Conservation (phyloP, 2,888 invertebrate genomes). For the Melanargia galathea region DNA sequence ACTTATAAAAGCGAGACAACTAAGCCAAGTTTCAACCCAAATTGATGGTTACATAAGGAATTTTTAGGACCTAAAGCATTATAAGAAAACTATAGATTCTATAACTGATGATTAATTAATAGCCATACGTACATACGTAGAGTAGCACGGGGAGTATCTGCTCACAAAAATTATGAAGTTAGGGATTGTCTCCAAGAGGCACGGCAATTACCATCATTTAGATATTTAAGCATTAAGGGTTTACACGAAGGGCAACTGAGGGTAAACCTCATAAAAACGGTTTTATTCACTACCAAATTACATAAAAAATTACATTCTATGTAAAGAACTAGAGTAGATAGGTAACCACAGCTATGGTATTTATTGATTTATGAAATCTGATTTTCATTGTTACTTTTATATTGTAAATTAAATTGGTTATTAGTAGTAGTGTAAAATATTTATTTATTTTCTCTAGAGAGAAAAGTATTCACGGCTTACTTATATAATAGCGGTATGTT, state of each 20-base stretch:
- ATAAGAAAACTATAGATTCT: neutral
- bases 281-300: neutral
- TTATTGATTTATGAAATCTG: too few relatives aligned
- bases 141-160: too few relatives aligned
- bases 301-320: neutral
- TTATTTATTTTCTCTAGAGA: neutral
- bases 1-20: neutral
- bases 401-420: neutral
- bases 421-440: neutral
- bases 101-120: too few relatives aligned
- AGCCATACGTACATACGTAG: neutral
- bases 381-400: neutral
- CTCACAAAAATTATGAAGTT: slow-evolving; percentile 3
- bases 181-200: slow-evolving; percentile 52
- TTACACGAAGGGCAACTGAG: too few relatives aligned
- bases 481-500: neutral
- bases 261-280: too few relatives aligned
- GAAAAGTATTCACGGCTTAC: neutral
- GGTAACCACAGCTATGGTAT: too few relatives aligned
- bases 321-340: neutral
- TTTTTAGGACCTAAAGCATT: slow-evolving; percentile 15
- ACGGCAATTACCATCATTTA: slow-evolving; percentile 26
- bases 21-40: neutral
- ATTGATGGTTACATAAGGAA: slow-evolving; percentile 31
- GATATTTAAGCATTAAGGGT: too few relatives aligned